phyloP scores from a whole-genome alignment of 2,113 vertebrate species.

The Columba livia region DNA sequence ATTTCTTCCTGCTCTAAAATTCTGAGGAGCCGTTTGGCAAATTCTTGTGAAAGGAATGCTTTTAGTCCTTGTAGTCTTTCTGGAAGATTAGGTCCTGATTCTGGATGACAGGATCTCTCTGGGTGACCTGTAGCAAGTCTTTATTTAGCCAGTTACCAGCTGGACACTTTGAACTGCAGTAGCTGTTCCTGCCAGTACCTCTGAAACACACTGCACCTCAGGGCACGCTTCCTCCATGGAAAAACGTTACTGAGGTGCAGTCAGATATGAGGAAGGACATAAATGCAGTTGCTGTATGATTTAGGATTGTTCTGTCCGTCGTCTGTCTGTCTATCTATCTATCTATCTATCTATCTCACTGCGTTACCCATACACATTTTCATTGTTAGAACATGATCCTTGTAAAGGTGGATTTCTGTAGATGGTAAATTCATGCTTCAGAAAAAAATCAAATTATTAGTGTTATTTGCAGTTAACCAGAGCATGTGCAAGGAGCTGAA shows the following conservation, averaged over 20 bases:
- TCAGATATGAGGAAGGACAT: background rate
- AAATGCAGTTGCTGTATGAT: background rate
- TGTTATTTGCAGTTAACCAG: background rate
- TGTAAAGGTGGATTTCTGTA: background rate
- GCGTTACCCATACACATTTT: background rate
- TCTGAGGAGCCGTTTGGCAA: background rate
- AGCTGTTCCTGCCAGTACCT: background rate
- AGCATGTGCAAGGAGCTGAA: background rate
- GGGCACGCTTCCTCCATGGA: background rate
- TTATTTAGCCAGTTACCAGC: background rate
- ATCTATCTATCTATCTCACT: accelerated
- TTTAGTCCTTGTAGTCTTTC: background rate
- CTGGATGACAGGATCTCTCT: background rate
- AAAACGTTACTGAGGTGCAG: background rate
- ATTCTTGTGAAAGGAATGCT: background rate
- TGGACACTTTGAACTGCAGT: background rate
- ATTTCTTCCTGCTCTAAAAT: background rate
- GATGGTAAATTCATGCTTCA: background rate
- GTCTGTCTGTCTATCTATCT: background rate
- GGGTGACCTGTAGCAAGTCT: background rate
- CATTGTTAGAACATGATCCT: background rate
- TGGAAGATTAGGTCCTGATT: background rate
- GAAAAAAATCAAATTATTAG: background rate
- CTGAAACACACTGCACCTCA: background rate
- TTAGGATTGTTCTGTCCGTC: background rate